Evolutionary conservation across 2,797 vertebrate species (phyloP).

Genomic region (Heliangelus exortis): DNA sequence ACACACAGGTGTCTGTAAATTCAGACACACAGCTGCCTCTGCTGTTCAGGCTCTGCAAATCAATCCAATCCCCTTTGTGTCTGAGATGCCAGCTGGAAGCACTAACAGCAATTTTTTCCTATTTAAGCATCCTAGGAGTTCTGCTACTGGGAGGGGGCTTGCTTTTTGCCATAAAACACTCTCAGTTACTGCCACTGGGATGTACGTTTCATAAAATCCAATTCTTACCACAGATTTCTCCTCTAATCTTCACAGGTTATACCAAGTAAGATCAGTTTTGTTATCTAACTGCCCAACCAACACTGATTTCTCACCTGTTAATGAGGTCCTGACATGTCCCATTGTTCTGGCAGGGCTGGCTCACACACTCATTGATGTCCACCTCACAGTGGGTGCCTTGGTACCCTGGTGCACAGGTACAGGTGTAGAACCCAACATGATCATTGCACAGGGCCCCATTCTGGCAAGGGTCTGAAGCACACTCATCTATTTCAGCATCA

Average conservation of each 20-base stretch:
- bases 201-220: background rate
- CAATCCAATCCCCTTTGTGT: background rate
- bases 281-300: background rate
- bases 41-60: background rate
- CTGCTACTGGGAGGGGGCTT: background rate
- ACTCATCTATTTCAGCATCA: conserved; percentile 91
- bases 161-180: background rate
- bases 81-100: background rate
- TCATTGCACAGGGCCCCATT: conserved; percentile 89
- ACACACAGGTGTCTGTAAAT: background rate
- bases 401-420: conserved; percentile 86
- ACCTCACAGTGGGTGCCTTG: conserved; percentile 86
- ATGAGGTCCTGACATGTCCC: conserved; percentile 86
- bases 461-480: conserved; percentile 87
- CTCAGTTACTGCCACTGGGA: background rate
- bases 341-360: conserved; percentile 85
- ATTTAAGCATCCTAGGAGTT: background rate
- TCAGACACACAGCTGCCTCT: background rate
- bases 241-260: background rate
- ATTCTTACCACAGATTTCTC: background rate
- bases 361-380: conserved; percentile 90
- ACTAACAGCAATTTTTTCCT: background rate
- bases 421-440: conserved; percentile 85
- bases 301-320: conserved; percentile 82
- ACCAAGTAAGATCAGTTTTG: background rate